Conservation (phyloP, 2,888 invertebrate species). For the Dyspetes luteomarginatus region DNA sequence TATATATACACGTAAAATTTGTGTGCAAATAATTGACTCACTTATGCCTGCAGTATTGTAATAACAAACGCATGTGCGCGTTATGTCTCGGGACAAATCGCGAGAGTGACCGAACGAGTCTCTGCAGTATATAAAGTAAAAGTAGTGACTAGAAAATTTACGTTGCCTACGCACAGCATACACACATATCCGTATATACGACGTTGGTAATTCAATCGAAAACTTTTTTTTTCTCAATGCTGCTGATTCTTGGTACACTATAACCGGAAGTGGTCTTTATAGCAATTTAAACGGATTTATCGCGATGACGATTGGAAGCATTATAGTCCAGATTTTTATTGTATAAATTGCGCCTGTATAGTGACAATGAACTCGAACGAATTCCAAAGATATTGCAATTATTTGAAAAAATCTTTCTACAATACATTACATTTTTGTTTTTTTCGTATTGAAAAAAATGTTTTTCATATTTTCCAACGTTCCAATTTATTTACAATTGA, state of each 20-base stretch:
- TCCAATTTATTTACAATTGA: too few species aligned
- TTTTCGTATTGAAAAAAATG: too few species aligned
- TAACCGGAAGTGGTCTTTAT: constrained; percentile 11
- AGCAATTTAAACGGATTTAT: not conserved
- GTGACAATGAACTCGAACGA: not conserved
- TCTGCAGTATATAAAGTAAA: constrained; percentile 42
- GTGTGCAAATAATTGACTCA: constrained; percentile 29
- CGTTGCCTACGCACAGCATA: constrained; percentile 11
- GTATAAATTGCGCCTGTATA: not conserved
- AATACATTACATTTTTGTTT: too few species aligned
- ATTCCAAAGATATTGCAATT: not conserved
- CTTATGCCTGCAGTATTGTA: not conserved
- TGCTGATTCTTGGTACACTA: not conserved
- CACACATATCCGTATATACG: not conserved
- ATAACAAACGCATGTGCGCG: not conserved
- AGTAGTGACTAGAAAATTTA: constrained; percentile 27
- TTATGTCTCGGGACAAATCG: constrained; percentile 18
- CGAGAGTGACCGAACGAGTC: constrained; percentile 50
- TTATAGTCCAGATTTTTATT: not conserved
- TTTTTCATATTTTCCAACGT: too few species aligned
- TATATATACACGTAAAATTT: not conserved
- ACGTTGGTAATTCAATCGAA: constrained; percentile 20
- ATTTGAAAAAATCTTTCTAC: too few species aligned
- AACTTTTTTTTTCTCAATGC: not conserved
- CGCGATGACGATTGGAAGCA: constrained; percentile 14